Percentiles rank a stretch among this genome's conserved stretches.
Evolutionary conservation across 1,140 invertebrate species (phyloP).

Genomic region (Battus philenor): DNA sequence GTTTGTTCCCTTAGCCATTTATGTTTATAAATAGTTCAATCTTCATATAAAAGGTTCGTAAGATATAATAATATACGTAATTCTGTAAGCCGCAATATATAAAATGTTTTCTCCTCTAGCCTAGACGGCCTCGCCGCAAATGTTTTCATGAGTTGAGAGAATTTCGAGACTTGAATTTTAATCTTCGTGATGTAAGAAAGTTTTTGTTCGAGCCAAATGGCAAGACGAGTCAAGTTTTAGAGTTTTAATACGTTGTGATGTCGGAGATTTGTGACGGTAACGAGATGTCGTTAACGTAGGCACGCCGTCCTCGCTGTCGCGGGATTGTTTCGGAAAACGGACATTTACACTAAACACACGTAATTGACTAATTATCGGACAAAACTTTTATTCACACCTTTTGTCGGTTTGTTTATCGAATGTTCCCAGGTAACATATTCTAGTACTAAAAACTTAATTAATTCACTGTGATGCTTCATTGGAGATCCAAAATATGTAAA

Average conservation of each 20-base stretch:
- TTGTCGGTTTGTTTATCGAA: not conserved
- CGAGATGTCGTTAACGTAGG: slow-evolving; percentile 56
- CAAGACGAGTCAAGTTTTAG: slow-evolving; percentile 60
- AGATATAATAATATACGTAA: too few species aligned
- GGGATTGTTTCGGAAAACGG: slow-evolving; percentile 44
- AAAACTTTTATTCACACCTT: slow-evolving; percentile 27
- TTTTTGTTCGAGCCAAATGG: slow-evolving; percentile 66
- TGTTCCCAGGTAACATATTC: too few species aligned
- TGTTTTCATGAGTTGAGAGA: slow-evolving; percentile 34
- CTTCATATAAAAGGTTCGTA: too few species aligned
- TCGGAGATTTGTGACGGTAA: slow-evolving; percentile 66
- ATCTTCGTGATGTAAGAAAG: slow-evolving; percentile 67
- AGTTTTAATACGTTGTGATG: slow-evolving; percentile 72
- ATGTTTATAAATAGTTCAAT: too few species aligned
- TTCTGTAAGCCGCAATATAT: too few species aligned
- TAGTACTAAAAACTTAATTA: too few species aligned
- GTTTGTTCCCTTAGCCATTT: too few species aligned
- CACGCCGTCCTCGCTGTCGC: slow-evolving; percentile 33
- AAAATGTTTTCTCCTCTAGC: not conserved
- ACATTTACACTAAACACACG: slow-evolving; percentile 25
- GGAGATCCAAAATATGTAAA: too few species aligned
- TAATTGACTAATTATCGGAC: slow-evolving; percentile 50
- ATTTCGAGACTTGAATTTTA: slow-evolving; percentile 64
- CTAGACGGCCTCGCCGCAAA: slow-evolving; percentile 34
- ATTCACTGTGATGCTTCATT: too few species aligned